Evolutionary conservation across 23 tunicate genomes (phyloP), one percentile per base, ranked within the genome.

Genomic region (Ciona savignyi): DNA sequence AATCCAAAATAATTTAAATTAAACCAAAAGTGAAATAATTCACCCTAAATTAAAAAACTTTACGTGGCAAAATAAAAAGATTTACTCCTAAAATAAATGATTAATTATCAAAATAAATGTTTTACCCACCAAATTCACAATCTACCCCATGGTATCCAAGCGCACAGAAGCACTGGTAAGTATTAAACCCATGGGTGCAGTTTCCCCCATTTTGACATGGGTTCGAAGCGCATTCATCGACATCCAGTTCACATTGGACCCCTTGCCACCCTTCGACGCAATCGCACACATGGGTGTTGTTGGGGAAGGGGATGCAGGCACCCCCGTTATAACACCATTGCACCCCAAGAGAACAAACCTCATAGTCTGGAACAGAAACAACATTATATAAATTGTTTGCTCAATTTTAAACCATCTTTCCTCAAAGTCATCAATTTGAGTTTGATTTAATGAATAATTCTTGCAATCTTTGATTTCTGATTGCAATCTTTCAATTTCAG

Each of bases 181-280:
- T 27, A 76, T 88, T 77, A 3, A 88, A 23, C 0, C 80, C 87
- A 63, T 88, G 87, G 0, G 76, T 51, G 75, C 96, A 88, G 63
- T 63, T 86, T 3, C 74, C 84, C n/a, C 95, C 95, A 70, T 88
- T 77, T 3, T 63, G 9, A 63, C 96, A 88, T 0, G 96, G 96
- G 32, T 62, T 56, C 20, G 60, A 71, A 3, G 80, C 83, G 60
- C 96, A 88, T 67, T 88, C 96, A 66, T 88, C 96, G n/a, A 65
- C 81, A 34, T 88, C 96, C 1, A 29, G 67, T 26, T 88, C 87
- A 64, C 96, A 88, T 34, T 88, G 96, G 25, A 56, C 80, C n/a
- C 96, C 96, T 0, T 77, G 29, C 96, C 96, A 88, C 2, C 96
- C 96, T 2, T 73, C 78, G 27, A 60, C 32, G 33, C 96, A 88